Percentiles rank a stretch among this genome's conserved stretches.
Conservation (phyloP, 2,113 vertebrate genomes). For the Sinocyclocheilus grahami region DNA sequence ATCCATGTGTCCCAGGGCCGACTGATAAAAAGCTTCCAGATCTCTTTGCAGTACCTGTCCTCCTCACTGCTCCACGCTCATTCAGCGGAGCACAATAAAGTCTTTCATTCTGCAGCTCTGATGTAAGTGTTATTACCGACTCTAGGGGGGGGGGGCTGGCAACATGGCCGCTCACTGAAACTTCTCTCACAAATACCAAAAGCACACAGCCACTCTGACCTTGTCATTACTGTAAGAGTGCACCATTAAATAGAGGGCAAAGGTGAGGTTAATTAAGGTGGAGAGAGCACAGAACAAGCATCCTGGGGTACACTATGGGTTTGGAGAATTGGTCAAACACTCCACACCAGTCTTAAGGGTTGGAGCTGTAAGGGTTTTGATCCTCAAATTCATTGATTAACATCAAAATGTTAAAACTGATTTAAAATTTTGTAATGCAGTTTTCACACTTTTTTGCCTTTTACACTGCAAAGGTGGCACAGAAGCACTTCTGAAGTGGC, state of each 20-base stretch:
- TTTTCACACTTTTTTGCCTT: not conserved
- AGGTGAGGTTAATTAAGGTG: constrained; percentile 15
- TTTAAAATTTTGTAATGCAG: not conserved
- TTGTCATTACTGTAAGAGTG: constrained; percentile 9
- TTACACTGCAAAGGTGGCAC: not conserved
- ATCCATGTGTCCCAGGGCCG: not conserved
- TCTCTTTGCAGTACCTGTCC: constrained; percentile 33
- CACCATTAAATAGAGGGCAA: constrained; percentile 23
- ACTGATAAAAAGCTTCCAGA: constrained; percentile 38
- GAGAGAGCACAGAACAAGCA: not conserved
- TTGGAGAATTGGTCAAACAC: not conserved
- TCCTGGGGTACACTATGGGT: not conserved
- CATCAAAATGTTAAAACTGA: not conserved
- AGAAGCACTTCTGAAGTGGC: not conserved
- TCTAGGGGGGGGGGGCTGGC: not conserved
- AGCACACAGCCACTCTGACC: constrained; percentile 30
- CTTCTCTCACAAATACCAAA: constrained; percentile 25
- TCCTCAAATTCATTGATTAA: not conserved
- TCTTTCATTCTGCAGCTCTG: constrained; percentile 44
- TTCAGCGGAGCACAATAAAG: constrained; percentile 47
- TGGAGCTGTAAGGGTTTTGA: not conserved
- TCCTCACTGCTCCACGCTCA: constrained; percentile 27
- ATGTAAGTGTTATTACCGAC: constrained; percentile 43
- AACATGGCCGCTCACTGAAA: constrained; percentile 22
- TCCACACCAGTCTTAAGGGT: not conserved